These are phyloP conservation scores for Catharus ustulatus DNA, from an alignment of 2,797 vertebrate genomes.

Conservation along the genomic window DNA sequence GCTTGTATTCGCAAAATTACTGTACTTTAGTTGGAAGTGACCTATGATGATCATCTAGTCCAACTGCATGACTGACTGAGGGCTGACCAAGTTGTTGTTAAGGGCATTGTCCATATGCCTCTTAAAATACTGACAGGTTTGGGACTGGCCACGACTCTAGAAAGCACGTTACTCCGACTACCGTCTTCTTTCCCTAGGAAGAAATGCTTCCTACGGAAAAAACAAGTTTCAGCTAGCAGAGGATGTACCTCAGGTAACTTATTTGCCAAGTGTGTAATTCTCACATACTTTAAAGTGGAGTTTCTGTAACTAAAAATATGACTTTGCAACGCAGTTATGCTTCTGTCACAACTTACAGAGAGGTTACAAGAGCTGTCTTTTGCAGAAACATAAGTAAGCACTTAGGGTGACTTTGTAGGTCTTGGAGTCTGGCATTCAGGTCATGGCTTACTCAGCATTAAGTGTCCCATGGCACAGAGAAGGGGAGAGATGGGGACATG, in stretches of 20 bases:
- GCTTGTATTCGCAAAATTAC: no score
- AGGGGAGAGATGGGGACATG: not conserved
- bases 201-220: not conserved
- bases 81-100: not conserved
- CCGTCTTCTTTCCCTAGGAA: no score
- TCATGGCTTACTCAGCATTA: not conserved
- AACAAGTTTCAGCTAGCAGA: not conserved
- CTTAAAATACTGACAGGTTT: not conserved
- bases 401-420: not conserved
- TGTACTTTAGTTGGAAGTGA: not conserved
- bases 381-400: not conserved
- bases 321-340: not conserved
- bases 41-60: not conserved
- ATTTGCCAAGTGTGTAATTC: not conserved
- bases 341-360: not conserved
- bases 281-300: not conserved
- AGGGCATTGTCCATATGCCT: not conserved
- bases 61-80: not conserved
- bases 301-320: not conserved
- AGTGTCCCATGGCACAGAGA: fast-evolving
- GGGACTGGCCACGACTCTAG: not conserved
- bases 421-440: not conserved
- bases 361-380: not conserved
- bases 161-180: not conserved
- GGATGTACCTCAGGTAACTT: not conserved